Conservation (phyloP, 2,888 invertebrate species). For the Clostera curtula region DNA sequence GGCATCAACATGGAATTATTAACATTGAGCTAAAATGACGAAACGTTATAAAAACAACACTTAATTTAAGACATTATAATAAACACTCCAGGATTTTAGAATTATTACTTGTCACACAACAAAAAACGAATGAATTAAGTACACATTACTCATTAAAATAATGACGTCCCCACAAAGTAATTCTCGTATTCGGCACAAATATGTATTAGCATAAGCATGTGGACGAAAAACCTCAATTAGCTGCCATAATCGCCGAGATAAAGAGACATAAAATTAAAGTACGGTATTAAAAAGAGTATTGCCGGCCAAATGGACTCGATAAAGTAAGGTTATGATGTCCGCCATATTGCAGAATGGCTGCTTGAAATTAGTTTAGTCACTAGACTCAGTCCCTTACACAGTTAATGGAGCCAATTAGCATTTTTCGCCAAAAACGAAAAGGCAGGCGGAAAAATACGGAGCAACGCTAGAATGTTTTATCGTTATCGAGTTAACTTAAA, state of each 20-base stretch:
- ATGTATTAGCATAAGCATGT: slow-evolving; percentile 32
- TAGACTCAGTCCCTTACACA: slow-evolving; percentile 26
- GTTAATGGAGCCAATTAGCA: slow-evolving; percentile 26
- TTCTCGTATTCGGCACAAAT: slow-evolving; percentile 19
- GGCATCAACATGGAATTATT: too few species aligned
- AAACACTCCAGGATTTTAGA: too few species aligned
- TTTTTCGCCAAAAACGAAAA: slow-evolving; percentile 23
- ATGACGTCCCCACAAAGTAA: slow-evolving; percentile 13
- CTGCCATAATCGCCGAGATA: slow-evolving; percentile 51
- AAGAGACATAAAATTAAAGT: slow-evolving; percentile 65
- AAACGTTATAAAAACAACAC: too few species aligned
- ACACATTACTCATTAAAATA: slow-evolving; percentile 4
- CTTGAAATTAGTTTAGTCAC: slow-evolving; percentile 45
- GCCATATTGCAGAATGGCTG: slow-evolving; percentile 50
- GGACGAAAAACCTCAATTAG: slow-evolving; percentile 52
- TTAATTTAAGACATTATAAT: too few species aligned
- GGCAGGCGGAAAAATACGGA: slow-evolving; percentile 11
- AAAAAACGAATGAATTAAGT: background rate
- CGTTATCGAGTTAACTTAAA: slow-evolving; percentile 51
- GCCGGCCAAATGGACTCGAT: slow-evolving; percentile 60
- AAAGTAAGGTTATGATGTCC: slow-evolving; percentile 56
- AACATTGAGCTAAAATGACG: too few species aligned
- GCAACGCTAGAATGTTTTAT: slow-evolving; percentile 27
- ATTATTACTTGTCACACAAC: too few species aligned
- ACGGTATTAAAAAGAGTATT: slow-evolving; percentile 65